A percentile compares a stretch with the other conserved stretches of the same genome.
Evolutionary conservation across 2,113 vertebrate genomes (phyloP).

Genomic region (Kryptolebias marmoratus): DNA sequence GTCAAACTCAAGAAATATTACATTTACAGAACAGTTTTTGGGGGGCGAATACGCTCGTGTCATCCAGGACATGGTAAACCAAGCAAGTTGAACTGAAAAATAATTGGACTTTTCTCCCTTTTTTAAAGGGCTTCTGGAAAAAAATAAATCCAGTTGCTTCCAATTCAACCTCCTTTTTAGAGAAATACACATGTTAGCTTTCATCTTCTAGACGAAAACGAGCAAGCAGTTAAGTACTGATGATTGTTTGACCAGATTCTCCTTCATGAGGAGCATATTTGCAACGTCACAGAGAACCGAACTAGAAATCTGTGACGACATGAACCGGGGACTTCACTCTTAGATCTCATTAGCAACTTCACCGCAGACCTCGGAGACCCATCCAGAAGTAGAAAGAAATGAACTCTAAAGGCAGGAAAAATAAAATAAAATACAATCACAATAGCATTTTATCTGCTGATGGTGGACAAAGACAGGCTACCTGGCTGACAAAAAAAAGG

Average conservation of each 20-base stretch:
- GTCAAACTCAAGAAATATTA: background rate
- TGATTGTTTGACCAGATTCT: too few species aligned
- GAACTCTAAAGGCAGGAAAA: background rate
- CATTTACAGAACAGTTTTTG: too few species aligned
- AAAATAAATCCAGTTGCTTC: too few species aligned
- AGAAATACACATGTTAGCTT: too few species aligned
- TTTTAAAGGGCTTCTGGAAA: too few species aligned
- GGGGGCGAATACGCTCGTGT: too few species aligned
- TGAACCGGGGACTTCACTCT: background rate
- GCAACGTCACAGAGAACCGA: background rate
- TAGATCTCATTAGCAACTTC: conserved; percentile 26
- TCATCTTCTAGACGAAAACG: too few species aligned
- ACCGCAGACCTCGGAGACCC: conserved; percentile 34
- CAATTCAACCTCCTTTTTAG: too few species aligned
- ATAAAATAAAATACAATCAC: background rate
- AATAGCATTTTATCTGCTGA: background rate
- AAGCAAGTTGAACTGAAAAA: too few species aligned
- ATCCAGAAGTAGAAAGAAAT: conserved; percentile 6
- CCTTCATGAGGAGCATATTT: background rate
- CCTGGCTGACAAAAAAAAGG: background rate
- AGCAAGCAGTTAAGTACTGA: too few species aligned
- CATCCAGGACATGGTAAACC: too few species aligned
- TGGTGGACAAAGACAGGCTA: background rate
- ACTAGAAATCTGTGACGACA: background rate
- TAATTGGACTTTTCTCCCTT: too few species aligned